phyloP scores from a whole-genome alignment of 2,113 vertebrate genomes.

The Pavo muticus region DNA sequence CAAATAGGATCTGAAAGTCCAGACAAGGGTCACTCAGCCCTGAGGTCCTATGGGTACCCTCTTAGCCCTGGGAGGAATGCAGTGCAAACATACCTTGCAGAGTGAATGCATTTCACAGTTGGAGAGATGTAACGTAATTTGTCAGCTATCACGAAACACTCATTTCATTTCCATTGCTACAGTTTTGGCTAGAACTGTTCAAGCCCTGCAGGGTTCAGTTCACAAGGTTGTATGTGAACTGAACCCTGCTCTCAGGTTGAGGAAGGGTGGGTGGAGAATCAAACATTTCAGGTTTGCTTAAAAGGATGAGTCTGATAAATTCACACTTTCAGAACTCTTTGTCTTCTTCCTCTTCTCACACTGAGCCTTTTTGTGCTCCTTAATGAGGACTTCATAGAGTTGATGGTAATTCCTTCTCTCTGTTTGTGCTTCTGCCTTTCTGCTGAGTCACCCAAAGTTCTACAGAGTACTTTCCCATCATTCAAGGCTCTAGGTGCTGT shows the following conservation, averaged over 20 bases:
- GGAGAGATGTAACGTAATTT: conserved; percentile 52
- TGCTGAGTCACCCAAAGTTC: background rate
- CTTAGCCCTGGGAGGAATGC: background rate
- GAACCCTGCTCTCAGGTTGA: conserved; percentile 40
- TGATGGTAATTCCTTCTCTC: background rate
- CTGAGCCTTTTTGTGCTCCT: background rate
- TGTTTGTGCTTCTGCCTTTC: background rate
- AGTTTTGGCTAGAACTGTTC: conserved; percentile 59
- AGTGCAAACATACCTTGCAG: conserved; percentile 23
- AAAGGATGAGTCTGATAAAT: conserved; percentile 54
- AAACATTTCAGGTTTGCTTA: conserved; percentile 63
- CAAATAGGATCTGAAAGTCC: conserved; percentile 56
- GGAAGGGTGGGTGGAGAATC: conserved; percentile 48
- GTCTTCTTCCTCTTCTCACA: background rate
- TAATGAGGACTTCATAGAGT: background rate
- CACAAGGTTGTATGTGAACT: conserved; percentile 37
- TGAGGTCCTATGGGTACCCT: background rate
- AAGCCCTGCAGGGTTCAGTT: conserved; percentile 60
- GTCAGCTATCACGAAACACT: conserved; percentile 67
- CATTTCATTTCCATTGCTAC: conserved; percentile 60
- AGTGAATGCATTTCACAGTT: conserved; percentile 22
- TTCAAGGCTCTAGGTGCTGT: background rate
- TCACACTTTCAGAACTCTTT: conserved; percentile 37
- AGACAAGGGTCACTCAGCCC: conserved; percentile 24
- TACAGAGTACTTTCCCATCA: background rate